phyloP scores from a whole-genome alignment of 2,113 vertebrate species.

The Strix uralensis region DNA sequence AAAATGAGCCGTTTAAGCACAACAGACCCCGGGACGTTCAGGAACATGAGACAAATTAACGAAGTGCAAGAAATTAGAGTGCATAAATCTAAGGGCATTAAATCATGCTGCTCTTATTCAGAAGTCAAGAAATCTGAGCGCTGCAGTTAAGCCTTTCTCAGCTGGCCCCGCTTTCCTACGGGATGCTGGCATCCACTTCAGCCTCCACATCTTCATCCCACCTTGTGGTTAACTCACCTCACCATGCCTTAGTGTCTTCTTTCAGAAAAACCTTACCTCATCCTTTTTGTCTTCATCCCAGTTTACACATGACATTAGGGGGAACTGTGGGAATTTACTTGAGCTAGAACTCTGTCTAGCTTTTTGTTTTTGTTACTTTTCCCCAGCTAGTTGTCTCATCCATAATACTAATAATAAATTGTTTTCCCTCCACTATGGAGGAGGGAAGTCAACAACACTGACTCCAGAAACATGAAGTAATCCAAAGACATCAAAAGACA shows the following conservation, averaged over 20 bases:
- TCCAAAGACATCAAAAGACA: background rate
- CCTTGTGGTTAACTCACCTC: background rate
- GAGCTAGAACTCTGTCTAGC: background rate
- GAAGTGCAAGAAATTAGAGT: slow-evolving; percentile 1
- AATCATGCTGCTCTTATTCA: background rate
- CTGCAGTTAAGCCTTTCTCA: background rate
- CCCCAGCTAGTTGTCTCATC: background rate
- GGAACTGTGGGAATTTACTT: background rate
- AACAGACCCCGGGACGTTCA: background rate
- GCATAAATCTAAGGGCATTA: slow-evolving; percentile 19
- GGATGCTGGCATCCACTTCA: background rate
- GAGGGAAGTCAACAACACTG: background rate
- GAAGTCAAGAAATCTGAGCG: background rate
- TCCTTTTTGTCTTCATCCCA: background rate
- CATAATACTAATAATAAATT: background rate
- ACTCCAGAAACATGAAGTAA: background rate
- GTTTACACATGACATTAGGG: rapidly evolving
- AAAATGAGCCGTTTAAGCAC: background rate
- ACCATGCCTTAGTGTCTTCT: background rate
- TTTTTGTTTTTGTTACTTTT: background rate
- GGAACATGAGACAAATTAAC: slow-evolving; percentile 11
- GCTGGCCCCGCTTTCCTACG: rapidly evolving
- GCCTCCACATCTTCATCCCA: background rate
- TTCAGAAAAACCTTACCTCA: background rate
- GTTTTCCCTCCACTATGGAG: background rate